These are phyloP conservation scores for Hesperia comma DNA, from an alignment of 2,888 invertebrate genomes.

Conservation along the genomic window DNA sequence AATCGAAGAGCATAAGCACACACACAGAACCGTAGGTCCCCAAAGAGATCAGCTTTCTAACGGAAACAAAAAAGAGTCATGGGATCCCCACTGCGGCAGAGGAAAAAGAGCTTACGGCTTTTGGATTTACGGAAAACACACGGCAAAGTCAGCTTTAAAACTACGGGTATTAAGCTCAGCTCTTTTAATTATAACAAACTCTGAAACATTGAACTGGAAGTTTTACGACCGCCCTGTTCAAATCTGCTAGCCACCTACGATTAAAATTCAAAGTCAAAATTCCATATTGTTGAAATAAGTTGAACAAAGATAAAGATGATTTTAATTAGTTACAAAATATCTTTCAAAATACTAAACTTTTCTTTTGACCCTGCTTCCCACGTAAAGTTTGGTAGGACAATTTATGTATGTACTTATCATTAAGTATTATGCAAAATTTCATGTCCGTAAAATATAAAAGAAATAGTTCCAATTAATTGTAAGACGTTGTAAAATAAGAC, in stretches of 20 bases:
- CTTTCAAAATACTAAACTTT: background rate
- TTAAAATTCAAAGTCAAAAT: conserved; percentile 18
- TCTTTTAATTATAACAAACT: conserved; percentile 33
- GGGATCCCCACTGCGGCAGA: conserved; percentile 5
- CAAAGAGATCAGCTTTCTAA: conserved; percentile 19
- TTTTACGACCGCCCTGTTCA: conserved; percentile 13
- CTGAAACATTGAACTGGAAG: conserved; percentile 26
- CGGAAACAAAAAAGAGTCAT: conserved; percentile 14
- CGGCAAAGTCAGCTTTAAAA: conserved; percentile 30
- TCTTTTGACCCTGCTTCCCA: too few species aligned
- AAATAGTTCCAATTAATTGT: too few species aligned
- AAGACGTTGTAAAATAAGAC: too few species aligned
- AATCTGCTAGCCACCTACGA: conserved; percentile 8
- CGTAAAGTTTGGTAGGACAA: too few species aligned
- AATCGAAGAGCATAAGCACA: background rate
- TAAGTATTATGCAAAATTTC: too few species aligned
- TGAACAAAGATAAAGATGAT: background rate
- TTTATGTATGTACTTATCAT: too few species aligned
- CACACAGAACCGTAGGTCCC: conserved; percentile 4
- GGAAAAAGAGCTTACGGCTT: conserved; percentile 25
- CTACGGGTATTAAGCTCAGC: conserved; percentile 26
- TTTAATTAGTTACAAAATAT: background rate
- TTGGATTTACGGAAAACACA: conserved; percentile 34
- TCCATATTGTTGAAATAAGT: background rate
- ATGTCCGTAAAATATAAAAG: too few species aligned